Conservation (phyloP, 2,113 vertebrate species). For the Bubo bubo region DNA sequence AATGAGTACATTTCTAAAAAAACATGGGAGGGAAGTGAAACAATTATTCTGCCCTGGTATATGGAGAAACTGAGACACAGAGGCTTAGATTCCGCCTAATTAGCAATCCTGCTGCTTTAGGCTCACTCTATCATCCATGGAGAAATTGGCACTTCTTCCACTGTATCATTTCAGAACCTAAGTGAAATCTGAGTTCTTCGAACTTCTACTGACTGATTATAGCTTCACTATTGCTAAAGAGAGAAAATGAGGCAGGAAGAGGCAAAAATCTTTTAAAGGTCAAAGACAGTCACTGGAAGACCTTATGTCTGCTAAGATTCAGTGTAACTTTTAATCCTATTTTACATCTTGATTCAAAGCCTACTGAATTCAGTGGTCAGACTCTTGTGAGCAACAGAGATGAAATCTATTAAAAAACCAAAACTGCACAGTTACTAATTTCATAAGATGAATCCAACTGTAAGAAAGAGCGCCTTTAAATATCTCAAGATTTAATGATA, state of each 20-base stretch:
- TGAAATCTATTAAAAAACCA: background rate
- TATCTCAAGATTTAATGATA: background rate
- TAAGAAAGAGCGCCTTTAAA: background rate
- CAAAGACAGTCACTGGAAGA: background rate
- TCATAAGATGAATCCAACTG: background rate
- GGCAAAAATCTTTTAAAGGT: background rate
- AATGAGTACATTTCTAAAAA: conserved; percentile 45
- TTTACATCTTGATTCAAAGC: background rate
- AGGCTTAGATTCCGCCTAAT: conserved; percentile 13
- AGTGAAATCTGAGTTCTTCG: background rate
- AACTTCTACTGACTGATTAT: background rate
- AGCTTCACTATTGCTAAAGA: background rate
- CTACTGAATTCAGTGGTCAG: background rate
- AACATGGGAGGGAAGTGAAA: conserved; percentile 11
- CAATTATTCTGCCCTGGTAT: conserved; percentile 18
- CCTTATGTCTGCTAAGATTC: background rate
- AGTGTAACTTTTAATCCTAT: background rate
- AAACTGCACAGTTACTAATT: background rate
- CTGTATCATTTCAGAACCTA: background rate
- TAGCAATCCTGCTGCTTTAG: conserved; percentile 22
- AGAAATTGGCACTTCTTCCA: background rate
- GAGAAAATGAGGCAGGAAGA: background rate
- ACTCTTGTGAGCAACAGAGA: background rate
- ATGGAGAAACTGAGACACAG: background rate
- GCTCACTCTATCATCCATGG: background rate